A percentile compares a stretch with the other conserved stretches of the same genome.
These are phyloP conservation scores for Pyxicephalus adspersus DNA, from an alignment of 2,113 vertebrate species.

Conservation along the genomic window DNA sequence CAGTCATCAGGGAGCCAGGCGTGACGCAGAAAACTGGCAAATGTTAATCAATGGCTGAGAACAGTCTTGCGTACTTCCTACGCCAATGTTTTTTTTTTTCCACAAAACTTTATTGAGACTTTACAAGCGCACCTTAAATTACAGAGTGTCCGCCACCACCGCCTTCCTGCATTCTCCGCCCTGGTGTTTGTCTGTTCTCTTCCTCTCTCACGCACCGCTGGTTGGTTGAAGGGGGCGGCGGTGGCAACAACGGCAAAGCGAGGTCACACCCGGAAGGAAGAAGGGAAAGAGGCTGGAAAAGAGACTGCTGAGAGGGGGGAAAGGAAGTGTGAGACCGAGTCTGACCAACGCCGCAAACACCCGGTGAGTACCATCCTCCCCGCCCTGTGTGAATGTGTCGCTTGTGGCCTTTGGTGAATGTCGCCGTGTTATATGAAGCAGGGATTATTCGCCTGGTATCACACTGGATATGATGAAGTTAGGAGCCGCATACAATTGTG, in stretches of 20 bases:
- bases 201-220: background rate
- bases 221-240: slow-evolving; percentile 34
- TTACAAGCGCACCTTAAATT: slow-evolving; percentile 6
- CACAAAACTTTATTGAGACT: slow-evolving; percentile 27
- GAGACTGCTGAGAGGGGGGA: background rate
- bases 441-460: too few relatives aligned
- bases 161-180: slow-evolving; percentile 34
- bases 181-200: slow-evolving; percentile 26
- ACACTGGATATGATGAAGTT: too few relatives aligned
- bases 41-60: background rate
- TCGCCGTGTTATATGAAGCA: too few relatives aligned
- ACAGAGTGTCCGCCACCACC: background rate
- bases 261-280: slow-evolving; percentile 22
- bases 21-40: background rate
- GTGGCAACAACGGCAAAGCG: slow-evolving; percentile 41
- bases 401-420: too few relatives aligned
- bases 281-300: background rate
- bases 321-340: background rate
- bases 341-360: background rate
- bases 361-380: background rate
- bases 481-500: too few relatives aligned
- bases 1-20: background rate
- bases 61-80: slow-evolving; percentile 39
- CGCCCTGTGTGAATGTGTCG: background rate
- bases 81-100: background rate